Conservation (phyloP, 2,888 invertebrate genomes). For the Ennomos quercinarius region DNA sequence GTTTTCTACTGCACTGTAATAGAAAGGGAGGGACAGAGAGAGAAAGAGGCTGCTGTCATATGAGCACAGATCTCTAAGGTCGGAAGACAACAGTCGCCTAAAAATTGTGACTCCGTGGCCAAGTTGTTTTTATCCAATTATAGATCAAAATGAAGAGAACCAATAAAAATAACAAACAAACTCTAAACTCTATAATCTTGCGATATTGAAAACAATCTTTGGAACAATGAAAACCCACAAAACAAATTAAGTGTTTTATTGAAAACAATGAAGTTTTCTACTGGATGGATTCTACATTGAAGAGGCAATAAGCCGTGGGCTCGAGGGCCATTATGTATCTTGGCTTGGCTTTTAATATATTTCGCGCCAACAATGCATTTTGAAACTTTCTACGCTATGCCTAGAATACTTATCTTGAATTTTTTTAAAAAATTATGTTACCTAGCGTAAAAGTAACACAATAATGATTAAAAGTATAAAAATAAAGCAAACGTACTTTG, state of each 20-base stretch:
- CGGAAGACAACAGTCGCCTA: too few species aligned
- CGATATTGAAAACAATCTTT: slow-evolving; percentile 10
- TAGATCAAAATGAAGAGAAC: not conserved
- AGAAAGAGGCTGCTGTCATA: too few species aligned
- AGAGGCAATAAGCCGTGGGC: slow-evolving; percentile 52
- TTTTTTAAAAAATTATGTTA: too few species aligned
- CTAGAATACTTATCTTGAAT: too few species aligned
- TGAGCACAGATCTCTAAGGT: too few species aligned
- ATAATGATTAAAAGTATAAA: too few species aligned
- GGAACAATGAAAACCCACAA: slow-evolving; percentile 16
- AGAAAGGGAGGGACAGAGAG: too few species aligned
- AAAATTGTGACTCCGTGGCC: too few species aligned
- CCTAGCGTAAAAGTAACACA: too few species aligned
- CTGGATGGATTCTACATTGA: slow-evolving; percentile 34
- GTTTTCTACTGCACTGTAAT: too few species aligned
- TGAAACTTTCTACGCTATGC: not conserved
- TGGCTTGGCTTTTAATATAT: slow-evolving; percentile 39
- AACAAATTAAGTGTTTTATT: slow-evolving; percentile 15
- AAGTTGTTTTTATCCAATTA: too few species aligned
- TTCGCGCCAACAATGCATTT: slow-evolving; percentile 13
- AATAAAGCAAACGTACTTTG: too few species aligned
- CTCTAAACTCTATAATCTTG: not conserved
- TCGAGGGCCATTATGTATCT: slow-evolving; percentile 24
- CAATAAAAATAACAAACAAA: not conserved
- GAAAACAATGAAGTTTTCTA: slow-evolving; percentile 31